Evolutionary conservation across 2,888 invertebrate genomes (phyloP).

Genomic region (Phrixothrix hirtus): DNA sequence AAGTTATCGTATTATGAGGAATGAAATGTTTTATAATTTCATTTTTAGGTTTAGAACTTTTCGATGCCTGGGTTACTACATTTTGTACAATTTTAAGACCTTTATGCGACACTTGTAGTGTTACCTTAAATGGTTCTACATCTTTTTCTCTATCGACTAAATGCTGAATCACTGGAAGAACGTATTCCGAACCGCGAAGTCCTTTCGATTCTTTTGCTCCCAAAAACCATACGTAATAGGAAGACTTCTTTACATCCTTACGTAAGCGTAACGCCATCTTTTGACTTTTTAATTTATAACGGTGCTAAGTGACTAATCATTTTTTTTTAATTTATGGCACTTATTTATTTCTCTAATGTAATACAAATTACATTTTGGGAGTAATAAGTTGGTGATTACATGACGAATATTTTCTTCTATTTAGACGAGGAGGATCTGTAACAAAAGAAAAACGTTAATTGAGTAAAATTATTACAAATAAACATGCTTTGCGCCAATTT

Average conservation of each 20-base stretch:
- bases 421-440: neutral
- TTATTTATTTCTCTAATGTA: neutral
- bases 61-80: slow-evolving; percentile 46
- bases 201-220: slow-evolving; percentile 95
- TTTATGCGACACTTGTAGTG: slow-evolving; percentile 87
- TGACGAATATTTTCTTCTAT: neutral
- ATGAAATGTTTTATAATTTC: slow-evolving; percentile 90
- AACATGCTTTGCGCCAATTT: no score
- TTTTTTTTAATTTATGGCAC: neutral
- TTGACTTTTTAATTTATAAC: neutral
- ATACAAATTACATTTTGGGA: neutral
- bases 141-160: slow-evolving; percentile 83
- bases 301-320: neutral
- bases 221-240: slow-evolving; percentile 91
- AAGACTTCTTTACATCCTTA: slow-evolving; percentile 88
- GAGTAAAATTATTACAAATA: no score
- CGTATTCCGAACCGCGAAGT: slow-evolving; percentile 81
- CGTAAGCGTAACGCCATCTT: slow-evolving; percentile 76
- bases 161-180: slow-evolving; percentile 82
- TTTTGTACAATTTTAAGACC: slow-evolving; percentile 94
- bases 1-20: slow-evolving; percentile 90
- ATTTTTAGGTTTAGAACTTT: slow-evolving; percentile 53
- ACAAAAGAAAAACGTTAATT: neutral
- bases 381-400: neutral
- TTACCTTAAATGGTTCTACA: slow-evolving; percentile 88